Conservation (phyloP, 1,140 invertebrate genomes). For the Prorops nasuta region DNA sequence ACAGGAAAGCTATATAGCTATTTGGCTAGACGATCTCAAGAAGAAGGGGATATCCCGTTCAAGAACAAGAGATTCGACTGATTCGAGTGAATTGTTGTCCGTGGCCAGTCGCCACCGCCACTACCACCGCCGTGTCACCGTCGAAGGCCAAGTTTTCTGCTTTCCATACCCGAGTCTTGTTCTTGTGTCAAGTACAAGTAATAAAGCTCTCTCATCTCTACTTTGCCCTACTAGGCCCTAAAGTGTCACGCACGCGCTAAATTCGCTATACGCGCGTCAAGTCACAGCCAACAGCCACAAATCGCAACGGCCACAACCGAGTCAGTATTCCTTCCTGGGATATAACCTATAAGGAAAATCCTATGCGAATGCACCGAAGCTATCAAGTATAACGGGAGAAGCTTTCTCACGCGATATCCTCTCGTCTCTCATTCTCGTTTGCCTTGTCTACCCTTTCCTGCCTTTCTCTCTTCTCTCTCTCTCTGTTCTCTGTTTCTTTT, state of each 20-base stretch:
- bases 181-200: background rate
- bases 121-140: too few species aligned
- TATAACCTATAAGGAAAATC: slow-evolving; percentile 37
- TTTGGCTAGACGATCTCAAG: too few species aligned
- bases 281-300: background rate
- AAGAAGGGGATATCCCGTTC: too few species aligned
- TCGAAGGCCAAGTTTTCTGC: too few species aligned
- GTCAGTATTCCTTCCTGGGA: slow-evolving; percentile 6
- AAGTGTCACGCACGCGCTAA: background rate
- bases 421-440: too few species aligned
- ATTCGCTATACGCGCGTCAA: background rate
- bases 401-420: too few species aligned
- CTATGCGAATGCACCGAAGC: background rate
- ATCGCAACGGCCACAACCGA: background rate
- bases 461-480: too few species aligned
- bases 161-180: background rate
- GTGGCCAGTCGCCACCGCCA: too few species aligned
- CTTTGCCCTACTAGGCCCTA: background rate
- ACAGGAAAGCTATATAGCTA: too few species aligned
- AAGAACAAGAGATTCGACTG: too few species aligned
- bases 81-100: too few species aligned
- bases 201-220: background rate
- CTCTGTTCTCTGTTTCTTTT: background rate
- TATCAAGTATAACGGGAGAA: background rate
- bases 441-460: too few species aligned